These are phyloP conservation scores for Hecatera dysodea DNA, from an alignment of 2,888 invertebrate genomes.

Conservation along the genomic window DNA sequence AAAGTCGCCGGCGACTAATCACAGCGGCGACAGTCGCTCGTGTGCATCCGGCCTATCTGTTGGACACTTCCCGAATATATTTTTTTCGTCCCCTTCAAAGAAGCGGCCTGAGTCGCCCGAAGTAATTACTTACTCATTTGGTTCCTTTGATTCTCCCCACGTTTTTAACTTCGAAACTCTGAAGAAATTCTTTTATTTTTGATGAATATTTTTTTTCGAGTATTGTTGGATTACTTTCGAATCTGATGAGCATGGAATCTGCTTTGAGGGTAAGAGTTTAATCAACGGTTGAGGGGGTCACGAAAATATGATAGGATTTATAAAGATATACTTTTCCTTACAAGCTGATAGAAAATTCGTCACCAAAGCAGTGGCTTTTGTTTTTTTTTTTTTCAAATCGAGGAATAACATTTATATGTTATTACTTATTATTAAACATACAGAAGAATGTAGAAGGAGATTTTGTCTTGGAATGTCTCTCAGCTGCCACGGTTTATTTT, in stretches of 20 bases:
- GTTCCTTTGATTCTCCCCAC: constrained; percentile 59
- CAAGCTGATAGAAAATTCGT: background rate
- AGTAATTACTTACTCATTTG: constrained; percentile 68
- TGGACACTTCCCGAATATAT: constrained; percentile 52
- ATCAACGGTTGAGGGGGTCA: constrained; percentile 38
- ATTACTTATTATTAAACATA: too few species aligned
- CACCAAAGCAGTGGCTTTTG: background rate
- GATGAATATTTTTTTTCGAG: constrained; percentile 45
- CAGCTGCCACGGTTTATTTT: too few species aligned
- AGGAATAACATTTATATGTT: background rate
- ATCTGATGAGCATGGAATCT: constrained; percentile 51
- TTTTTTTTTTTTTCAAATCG: background rate
- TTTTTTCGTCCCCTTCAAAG: constrained; percentile 53
- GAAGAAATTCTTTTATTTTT: constrained; percentile 51
- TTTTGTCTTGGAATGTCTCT: too few species aligned
- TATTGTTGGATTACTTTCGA: constrained; percentile 54
- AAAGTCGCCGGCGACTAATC: constrained; percentile 10
- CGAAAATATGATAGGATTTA: constrained; percentile 13
- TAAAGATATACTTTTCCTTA: background rate
- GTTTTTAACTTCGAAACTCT: constrained; percentile 57
- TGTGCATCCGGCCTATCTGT: constrained; percentile 26
- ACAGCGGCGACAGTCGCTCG: constrained; percentile 31
- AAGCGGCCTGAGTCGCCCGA: constrained; percentile 53
- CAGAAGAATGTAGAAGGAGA: background rate
- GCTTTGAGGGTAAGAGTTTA: constrained; percentile 52